Conservation (phyloP, 1,140 invertebrate species). For the Diuraphis noxia region DNA sequence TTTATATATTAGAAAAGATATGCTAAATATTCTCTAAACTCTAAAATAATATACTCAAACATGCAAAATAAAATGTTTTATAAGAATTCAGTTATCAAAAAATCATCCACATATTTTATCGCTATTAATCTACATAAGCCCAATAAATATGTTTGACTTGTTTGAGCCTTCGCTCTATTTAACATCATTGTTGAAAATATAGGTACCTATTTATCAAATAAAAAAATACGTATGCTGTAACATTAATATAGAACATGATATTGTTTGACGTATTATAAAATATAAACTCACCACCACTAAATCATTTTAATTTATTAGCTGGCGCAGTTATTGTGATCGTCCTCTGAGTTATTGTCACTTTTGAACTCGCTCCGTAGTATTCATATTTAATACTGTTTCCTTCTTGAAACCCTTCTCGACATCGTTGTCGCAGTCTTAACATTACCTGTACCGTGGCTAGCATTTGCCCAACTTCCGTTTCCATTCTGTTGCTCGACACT, state of each 20-base stretch:
- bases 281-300: not conserved
- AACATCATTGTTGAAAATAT: not conserved
- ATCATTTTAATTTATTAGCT: slow-evolving; percentile 23
- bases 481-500: not conserved
- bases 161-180: not conserved
- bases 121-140: not conserved
- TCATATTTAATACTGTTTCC: slow-evolving; percentile 18
- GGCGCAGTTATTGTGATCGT: not conserved
- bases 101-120: not conserved
- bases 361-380: slow-evolving; percentile 24
- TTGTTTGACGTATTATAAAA: not conserved
- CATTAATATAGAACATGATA: not conserved
- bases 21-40: too few relatives aligned
- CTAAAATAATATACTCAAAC: too few relatives aligned
- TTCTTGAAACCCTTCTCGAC: not conserved
- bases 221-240: not conserved
- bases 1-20: too few relatives aligned
- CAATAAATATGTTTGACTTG: not conserved
- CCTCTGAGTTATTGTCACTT: slow-evolving; percentile 28
- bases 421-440: slow-evolving; percentile 12
- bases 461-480: slow-evolving; percentile 36
- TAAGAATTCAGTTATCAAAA: not conserved
- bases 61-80: not conserved
- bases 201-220: not conserved
- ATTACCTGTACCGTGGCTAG: not conserved